Percentiles rank a stretch among this genome's conserved stretches.
Evolutionary conservation across 2,797 vertebrate genomes (phyloP).

Genomic region (Sphenodon punctatus): DNA sequence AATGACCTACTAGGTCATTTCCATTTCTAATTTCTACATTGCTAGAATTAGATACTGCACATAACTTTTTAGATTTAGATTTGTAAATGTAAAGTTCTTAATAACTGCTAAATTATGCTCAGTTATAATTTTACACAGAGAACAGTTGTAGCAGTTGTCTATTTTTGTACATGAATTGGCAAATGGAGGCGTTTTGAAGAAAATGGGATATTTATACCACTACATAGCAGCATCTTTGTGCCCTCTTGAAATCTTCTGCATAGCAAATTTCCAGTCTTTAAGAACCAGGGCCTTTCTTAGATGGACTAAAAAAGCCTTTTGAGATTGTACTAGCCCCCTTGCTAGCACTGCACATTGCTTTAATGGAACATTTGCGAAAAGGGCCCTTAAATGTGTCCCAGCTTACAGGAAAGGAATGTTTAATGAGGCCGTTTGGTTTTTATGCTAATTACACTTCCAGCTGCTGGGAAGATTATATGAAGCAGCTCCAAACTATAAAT

Average conservation of each 20-base stretch:
- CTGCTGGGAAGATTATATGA: constrained; percentile 58
- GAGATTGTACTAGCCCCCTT: neutral
- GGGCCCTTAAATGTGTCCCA: constrained; percentile 25
- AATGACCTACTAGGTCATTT: neutral
- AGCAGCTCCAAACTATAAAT: constrained; percentile 34
- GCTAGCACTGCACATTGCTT: neutral
- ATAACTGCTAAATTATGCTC: neutral
- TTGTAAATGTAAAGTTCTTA: too few relatives aligned
- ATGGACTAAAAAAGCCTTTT: neutral
- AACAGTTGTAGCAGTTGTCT: constrained; percentile 8
- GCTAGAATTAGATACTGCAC: neutral
- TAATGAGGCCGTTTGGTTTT: constrained; percentile 49
- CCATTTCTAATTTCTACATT: neutral
- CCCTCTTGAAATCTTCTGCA: constrained; percentile 19
- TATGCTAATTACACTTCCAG: constrained; percentile 67
- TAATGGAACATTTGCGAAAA: constrained; percentile 4
- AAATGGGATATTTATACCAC: constrained; percentile 1
- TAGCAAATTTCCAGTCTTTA: neutral
- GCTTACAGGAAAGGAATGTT: constrained; percentile 35
- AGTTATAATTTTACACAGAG: constrained; percentile 11
- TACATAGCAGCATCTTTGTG: neutral
- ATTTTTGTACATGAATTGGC: constrained; percentile 38
- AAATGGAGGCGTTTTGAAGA: constrained; percentile 16
- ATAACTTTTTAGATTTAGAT: neutral
- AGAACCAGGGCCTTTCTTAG: neutral